Percentiles rank a stretch among this genome's conserved stretches.
phyloP scores from a whole-genome alignment of 2,797 vertebrate genomes.

The Merluccius polli region DNA sequence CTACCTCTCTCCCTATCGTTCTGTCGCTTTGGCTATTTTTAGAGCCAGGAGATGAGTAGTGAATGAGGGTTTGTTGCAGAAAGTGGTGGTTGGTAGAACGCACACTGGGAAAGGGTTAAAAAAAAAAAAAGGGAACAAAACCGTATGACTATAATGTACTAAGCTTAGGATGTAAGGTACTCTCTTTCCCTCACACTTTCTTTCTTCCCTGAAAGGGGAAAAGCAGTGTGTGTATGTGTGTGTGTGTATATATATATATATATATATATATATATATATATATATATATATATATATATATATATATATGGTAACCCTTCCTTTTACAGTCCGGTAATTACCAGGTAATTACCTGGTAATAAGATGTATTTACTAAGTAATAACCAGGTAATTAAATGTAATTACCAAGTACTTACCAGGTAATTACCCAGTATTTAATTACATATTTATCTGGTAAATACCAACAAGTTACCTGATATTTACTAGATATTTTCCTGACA shows the following conservation, averaged over 20 bases:
- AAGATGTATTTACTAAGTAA: too few relatives aligned
- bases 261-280: too few relatives aligned
- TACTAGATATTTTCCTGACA: too few relatives aligned
- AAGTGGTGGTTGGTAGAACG: constrained; percentile 23
- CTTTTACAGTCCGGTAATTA: too few relatives aligned
- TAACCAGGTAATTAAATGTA: too few relatives aligned
- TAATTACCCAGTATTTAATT: too few relatives aligned
- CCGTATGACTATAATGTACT: constrained; percentile 8
- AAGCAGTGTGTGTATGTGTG: neutral
- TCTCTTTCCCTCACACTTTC: constrained; percentile 11
- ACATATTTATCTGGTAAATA: too few relatives aligned
- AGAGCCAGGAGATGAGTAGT: constrained; percentile 39
- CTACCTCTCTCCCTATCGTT: constrained; percentile 18
- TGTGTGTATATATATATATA: neutral
- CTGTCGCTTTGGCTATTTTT: constrained; percentile 51
- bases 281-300: too few relatives aligned
- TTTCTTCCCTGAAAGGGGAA: neutral
- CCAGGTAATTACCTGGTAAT: too few relatives aligned
- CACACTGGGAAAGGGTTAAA: constrained; percentile 17
- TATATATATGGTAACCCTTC: too few relatives aligned
- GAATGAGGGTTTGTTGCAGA: constrained; percentile 33
- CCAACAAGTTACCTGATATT: too few relatives aligned
- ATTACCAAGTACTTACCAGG: too few relatives aligned
- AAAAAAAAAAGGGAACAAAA: neutral
- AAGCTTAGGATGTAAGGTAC: constrained; percentile 1